Percentiles rank a stretch among this genome's conserved stretches.
These are phyloP conservation scores for Gerris lacustris DNA, from an alignment of 2,888 invertebrate genomes.

Conservation along the genomic window DNA sequence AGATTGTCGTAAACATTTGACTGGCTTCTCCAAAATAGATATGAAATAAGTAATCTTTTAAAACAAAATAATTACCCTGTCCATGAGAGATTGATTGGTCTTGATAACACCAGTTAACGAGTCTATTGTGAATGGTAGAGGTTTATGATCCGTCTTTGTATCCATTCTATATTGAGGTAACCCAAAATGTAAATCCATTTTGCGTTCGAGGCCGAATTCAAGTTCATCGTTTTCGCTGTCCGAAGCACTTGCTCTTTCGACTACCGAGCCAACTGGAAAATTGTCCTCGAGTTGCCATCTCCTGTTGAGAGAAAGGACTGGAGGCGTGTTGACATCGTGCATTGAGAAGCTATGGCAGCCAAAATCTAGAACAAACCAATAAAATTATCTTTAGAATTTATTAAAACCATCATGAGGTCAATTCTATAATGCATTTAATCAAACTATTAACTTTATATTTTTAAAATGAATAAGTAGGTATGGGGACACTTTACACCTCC, in stretches of 20 bases:
- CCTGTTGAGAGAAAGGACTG: slow-evolving; percentile 24
- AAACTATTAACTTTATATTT: too few relatives aligned
- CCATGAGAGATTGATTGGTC: slow-evolving; percentile 62
- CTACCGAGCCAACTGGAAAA: slow-evolving; percentile 57
- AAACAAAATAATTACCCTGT: slow-evolving; percentile 49
- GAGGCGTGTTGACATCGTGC: slow-evolving; percentile 13
- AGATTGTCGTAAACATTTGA: too few relatives aligned
- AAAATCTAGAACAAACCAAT: too few relatives aligned
- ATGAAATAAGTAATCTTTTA: neutral
- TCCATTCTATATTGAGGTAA: slow-evolving; percentile 17
- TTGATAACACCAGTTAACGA: slow-evolving; percentile 60
- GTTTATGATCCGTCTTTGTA: slow-evolving; percentile 33
- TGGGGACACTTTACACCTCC: too few relatives aligned
- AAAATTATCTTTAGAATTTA: too few relatives aligned
- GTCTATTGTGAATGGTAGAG: slow-evolving; percentile 65
- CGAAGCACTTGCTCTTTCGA: slow-evolving; percentile 53
- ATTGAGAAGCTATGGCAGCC: too few relatives aligned
- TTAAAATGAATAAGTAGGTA: too few relatives aligned
- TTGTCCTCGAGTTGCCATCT: slow-evolving; percentile 58
- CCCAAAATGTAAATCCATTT: slow-evolving; percentile 30
- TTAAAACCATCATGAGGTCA: too few relatives aligned
- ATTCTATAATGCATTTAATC: too few relatives aligned
- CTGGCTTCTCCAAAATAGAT: too few relatives aligned
- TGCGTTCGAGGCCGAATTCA: slow-evolving; percentile 55
- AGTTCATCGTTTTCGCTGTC: slow-evolving; percentile 53